Conservation (phyloP, 2,113 vertebrate genomes). For the Antidorcas marsupialis region DNA sequence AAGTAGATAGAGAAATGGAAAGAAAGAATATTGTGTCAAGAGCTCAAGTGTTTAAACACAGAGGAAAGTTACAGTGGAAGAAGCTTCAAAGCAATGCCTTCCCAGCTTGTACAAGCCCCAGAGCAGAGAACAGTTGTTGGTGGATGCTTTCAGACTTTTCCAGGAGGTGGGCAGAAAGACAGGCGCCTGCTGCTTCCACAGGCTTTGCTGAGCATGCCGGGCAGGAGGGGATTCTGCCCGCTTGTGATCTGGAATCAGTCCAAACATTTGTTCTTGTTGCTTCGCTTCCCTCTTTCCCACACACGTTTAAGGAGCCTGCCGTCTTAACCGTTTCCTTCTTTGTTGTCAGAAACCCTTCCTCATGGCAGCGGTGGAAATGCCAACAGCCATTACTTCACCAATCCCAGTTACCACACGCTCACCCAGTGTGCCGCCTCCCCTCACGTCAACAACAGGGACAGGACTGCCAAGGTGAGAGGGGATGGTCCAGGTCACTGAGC, state of each 20-base stretch:
- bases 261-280: not conserved
- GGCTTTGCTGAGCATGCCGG: not conserved
- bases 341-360: slow-evolving; percentile 86
- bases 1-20: not conserved
- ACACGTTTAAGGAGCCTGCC: not conserved
- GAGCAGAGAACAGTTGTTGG: not conserved
- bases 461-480: slow-evolving; percentile 86
- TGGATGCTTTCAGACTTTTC: not conserved
- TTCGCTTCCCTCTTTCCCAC: not conserved
- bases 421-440: slow-evolving; percentile 88
- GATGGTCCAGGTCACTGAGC: fast-evolving
- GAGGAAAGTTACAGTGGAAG: not conserved
- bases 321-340: not conserved
- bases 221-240: not conserved
- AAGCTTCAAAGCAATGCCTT: not conserved
- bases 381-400: slow-evolving; percentile 96
- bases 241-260: not conserved
- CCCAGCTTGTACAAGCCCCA: not conserved
- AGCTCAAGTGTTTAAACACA: not conserved
- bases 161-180: not conserved
- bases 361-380: slow-evolving; percentile 83
- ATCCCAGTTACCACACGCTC: slow-evolving; percentile 96
- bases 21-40: not conserved
- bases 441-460: slow-evolving; percentile 82
- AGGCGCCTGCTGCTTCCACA: not conserved